Conservation (phyloP, 92 coral and sea anemone species). For the Phymanthus crucifer region DNA sequence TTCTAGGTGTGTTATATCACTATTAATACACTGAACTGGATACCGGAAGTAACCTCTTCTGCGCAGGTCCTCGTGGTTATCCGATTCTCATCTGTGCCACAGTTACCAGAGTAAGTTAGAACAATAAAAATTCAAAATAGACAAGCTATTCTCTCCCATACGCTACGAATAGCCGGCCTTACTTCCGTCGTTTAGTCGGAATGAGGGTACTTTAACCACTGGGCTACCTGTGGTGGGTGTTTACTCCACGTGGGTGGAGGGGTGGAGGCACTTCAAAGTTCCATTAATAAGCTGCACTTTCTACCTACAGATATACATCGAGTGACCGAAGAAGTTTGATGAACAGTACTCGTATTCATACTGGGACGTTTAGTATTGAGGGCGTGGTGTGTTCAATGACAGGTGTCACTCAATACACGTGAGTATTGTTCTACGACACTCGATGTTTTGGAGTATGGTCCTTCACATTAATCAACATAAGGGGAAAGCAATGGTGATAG, state of each 20-base stretch:
- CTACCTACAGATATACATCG: conserved; percentile 15
- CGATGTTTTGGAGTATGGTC: too few species aligned
- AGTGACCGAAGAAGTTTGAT: conserved; percentile 14
- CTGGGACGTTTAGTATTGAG: conserved; percentile 50
- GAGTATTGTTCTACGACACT: conserved; percentile 30
- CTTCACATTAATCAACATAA: too few species aligned
- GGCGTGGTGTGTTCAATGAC: conserved; percentile 87
- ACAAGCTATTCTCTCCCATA: too few species aligned
- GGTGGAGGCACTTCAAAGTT: background rate
- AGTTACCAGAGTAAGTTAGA: conserved; percentile 61
- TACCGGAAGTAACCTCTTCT: conserved; percentile 68
- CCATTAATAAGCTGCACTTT: too few species aligned
- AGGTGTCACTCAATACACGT: conserved; percentile 89
- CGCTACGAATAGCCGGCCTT: too few species aligned
- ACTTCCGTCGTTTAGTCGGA: too few species aligned
- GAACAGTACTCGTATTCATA: conserved; percentile 40
- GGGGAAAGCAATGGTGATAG: background rate
- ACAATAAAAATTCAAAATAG: too few species aligned
- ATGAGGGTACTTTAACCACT: too few species aligned
- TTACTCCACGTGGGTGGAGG: background rate
- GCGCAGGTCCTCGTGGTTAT: conserved; percentile 72
- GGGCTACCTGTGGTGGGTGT: too few species aligned
- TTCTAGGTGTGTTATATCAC: conserved; percentile 69
- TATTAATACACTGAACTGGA: conserved; percentile 76
- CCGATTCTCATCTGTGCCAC: conserved; percentile 72